Conservation (phyloP, 2,797 vertebrate genomes). For the Mormyrops boulengeri region DNA sequence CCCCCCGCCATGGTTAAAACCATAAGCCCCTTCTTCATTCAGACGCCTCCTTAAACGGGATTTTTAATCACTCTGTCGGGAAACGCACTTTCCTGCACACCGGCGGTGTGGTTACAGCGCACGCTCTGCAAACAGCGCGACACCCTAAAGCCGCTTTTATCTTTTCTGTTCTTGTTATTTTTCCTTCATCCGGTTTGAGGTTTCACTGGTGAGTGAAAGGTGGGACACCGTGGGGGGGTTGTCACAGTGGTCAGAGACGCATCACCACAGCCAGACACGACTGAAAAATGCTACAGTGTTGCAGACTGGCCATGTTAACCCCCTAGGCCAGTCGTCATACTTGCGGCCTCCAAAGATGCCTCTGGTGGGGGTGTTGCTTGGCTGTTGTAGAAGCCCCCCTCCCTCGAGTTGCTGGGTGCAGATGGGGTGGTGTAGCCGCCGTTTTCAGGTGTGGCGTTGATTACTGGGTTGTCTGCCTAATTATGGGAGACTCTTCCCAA, state of each 20-base stretch:
- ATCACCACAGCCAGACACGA: not conserved
- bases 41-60: slow-evolving; percentile 41
- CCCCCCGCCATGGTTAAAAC: slow-evolving; percentile 45
- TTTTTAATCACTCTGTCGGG: slow-evolving; percentile 50
- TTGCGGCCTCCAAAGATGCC: not conserved
- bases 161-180: not conserved
- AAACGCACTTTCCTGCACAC: slow-evolving; percentile 43
- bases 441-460: not conserved
- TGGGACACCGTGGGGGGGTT: not conserved
- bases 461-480: not conserved
- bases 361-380: not conserved
- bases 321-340: not conserved
- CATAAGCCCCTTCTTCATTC: slow-evolving; percentile 55
- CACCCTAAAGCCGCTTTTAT: not conserved
- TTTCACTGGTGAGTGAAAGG: not conserved
- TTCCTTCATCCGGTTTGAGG: not conserved
- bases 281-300: not conserved
- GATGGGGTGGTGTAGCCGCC: not conserved
- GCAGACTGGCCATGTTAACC: not conserved
- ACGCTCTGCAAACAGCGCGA: slow-evolving; percentile 17
- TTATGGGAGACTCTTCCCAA: not conserved
- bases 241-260: not conserved
- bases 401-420: not conserved
- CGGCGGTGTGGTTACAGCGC: slow-evolving; percentile 29
- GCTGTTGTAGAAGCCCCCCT: not conserved